Conservation (phyloP, 2,113 vertebrate genomes). For the Barbus barbus region DNA sequence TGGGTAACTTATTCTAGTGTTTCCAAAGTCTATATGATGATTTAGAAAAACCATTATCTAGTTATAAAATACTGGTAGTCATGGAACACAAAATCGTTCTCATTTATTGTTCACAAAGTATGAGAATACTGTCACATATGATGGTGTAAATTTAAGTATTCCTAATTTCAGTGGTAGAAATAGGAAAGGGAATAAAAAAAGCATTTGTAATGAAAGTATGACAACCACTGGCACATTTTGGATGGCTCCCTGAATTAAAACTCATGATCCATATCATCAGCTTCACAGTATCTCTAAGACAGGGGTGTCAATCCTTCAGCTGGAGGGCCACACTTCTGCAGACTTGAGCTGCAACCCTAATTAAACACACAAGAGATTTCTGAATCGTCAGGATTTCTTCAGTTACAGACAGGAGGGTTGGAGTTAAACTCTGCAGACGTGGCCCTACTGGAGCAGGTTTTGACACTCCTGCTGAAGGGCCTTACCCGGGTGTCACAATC, state of each 20-base stretch:
- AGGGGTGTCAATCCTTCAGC: background rate
- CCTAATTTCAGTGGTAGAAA: background rate
- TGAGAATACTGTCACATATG: background rate
- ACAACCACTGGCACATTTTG: background rate
- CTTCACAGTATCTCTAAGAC: background rate
- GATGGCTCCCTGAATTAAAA: background rate
- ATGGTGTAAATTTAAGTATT: background rate
- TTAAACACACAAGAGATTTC: background rate
- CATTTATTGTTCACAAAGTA: background rate
- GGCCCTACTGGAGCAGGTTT: background rate
- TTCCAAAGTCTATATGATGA: background rate
- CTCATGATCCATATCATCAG: background rate
- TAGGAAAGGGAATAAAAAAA: background rate
- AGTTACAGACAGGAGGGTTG: background rate
- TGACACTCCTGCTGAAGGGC: constrained; percentile 5
- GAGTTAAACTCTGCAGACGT: constrained; percentile 12
- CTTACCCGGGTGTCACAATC: background rate
- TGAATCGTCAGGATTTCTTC: background rate
- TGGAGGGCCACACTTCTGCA: background rate
- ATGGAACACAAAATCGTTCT: too few species aligned
- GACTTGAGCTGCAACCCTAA: background rate
- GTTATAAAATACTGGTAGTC: background rate
- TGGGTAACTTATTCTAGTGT: too few species aligned
- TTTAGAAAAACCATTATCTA: background rate
- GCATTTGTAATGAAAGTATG: background rate